Evolutionary conservation across 1,140 invertebrate species (phyloP), one percentile per base, ranked within the genome.

Genomic region (Caenorhabditis brenneri): DNA sequence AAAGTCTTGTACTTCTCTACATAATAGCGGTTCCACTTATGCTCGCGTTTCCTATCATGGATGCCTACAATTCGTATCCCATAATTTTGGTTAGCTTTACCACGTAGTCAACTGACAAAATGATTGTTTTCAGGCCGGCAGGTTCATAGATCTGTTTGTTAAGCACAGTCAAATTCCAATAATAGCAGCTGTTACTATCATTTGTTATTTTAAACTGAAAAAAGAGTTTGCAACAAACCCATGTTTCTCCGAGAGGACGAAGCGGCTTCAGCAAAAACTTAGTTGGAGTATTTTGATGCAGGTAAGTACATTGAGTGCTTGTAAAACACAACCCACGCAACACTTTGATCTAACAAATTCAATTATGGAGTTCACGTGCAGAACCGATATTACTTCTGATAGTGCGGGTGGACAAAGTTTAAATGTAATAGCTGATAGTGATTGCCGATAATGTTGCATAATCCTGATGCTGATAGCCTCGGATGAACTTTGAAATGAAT

Each of bases 261-360:
- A 46, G 10, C 0, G 36, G 24, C 16, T 74, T 9, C 65, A 74
- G 65, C 36, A 74, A 36, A 74, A 74, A 24, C 10, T 74, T 33
- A 74, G 65, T 42, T 74, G 33, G 36, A 74, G 65, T 42, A 74
- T 74, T 12, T 24, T 74, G 36, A 46, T 74, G 33, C 65, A 74
- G 65, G 65, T 74, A 4, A 42, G 65, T 9, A n/a, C 9, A 27
- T 29, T 6, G 39, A 12, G n/a, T n/a, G n/a, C n/a, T n/a, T n/a
- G n/a, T n/a, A n/a, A n/a, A n/a, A n/a, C n/a, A n/a, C n/a, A n/a
- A n/a, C n/a, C n/a, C n/a, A 51, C 15, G 19, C 15, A 51, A 2
- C 5, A 51, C 48, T 16, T 51, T 51, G 48, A 51, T n/a, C 48
- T 6, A 15, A 51, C n/a, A n/a, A n/a, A n/a, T n/a, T n/a, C n/a